Percentiles rank a stretch among this genome's conserved stretches.
Conservation (phyloP, 1,140 invertebrate genomes). For the Spodoptera frugiperda region DNA sequence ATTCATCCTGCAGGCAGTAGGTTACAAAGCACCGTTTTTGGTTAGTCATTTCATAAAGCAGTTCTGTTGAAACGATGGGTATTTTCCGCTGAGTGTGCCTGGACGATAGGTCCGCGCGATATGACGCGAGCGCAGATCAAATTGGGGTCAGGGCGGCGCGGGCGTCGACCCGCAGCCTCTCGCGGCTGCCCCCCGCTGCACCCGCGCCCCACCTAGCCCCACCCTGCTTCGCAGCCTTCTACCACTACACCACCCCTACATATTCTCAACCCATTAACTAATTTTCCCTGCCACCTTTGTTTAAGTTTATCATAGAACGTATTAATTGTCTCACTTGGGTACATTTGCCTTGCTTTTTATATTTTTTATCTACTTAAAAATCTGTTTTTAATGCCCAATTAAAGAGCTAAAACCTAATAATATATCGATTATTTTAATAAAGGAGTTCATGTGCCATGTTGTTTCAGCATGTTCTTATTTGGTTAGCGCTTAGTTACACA, state of each 20-base stretch:
- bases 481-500: not conserved
- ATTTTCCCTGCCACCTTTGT: constrained; percentile 63
- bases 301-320: constrained; percentile 52
- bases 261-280: constrained; percentile 45
- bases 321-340: constrained; percentile 51
- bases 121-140: constrained; percentile 76
- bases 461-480: too few species aligned
- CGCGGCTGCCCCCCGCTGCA: constrained; percentile 54
- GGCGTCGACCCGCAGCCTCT: constrained; percentile 79
- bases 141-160: constrained; percentile 85
- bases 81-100: constrained; percentile 81
- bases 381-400: too few species aligned
- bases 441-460: too few species aligned
- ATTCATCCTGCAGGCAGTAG: not conserved
- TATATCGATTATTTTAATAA: too few species aligned
- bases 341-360: not conserved
- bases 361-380: too few species aligned
- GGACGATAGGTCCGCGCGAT: constrained; percentile 74
- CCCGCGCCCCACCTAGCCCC: constrained; percentile 41
- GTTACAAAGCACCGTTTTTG: constrained; percentile 32
- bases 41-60: constrained; percentile 47
- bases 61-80: constrained; percentile 70
- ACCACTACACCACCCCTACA: constrained; percentile 46
- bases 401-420: too few species aligned
- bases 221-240: constrained; percentile 49